Conservation (phyloP, 2,797 vertebrate genomes). For the Cyprinella venusta region DNA sequence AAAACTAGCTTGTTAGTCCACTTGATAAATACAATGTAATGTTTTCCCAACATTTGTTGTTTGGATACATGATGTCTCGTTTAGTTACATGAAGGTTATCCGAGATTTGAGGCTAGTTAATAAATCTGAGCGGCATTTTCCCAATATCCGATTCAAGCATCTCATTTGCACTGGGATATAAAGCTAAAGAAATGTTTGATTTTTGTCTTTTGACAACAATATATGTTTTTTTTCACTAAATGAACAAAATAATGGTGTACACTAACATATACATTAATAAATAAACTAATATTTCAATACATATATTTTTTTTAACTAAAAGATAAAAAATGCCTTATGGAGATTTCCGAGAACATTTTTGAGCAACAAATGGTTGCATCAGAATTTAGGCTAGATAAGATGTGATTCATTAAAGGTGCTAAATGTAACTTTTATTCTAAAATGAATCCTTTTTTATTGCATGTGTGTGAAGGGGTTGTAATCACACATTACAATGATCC, state of each 20-base stretch:
- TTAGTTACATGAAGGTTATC: neutral
- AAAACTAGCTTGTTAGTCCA: constrained; percentile 40
- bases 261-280: neutral
- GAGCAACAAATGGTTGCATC: neutral
- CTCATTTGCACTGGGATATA: neutral
- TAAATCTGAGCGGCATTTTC: neutral
- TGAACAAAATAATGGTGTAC: neutral
- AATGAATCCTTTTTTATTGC: too few species aligned
- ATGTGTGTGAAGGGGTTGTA: too few species aligned
- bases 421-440: too few species aligned
- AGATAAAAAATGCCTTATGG: neutral
- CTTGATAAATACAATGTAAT: constrained; percentile 21
- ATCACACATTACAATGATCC: too few species aligned
- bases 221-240: too few species aligned
- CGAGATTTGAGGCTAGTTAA: neutral
- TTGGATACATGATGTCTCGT: neutral
- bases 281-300: neutral
- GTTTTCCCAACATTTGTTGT: constrained; percentile 15
- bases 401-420: neutral
- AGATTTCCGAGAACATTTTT: neutral
- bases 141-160: neutral
- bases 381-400: neutral
- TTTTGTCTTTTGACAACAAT: neutral
- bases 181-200: neutral
- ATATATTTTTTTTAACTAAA: neutral